Base-by-base conservation (phyloP, 2,888 invertebrate genomes). In the Dynastes hyllus region DNA sequence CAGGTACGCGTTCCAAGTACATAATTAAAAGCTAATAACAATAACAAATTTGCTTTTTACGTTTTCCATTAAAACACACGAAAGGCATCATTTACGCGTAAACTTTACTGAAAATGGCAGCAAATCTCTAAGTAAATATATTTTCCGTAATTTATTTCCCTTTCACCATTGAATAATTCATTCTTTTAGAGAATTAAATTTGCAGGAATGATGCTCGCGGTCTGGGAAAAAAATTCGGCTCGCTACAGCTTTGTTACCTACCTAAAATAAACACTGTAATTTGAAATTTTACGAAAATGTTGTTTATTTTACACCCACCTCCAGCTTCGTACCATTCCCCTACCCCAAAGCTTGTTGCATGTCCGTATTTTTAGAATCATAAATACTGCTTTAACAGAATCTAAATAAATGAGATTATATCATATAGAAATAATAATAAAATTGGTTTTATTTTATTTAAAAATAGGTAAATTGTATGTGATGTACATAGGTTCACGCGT, bases 251-350 rank as follows among this genome's bases (percentile, higher is more conserved):
- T 70, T 70, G 70, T 11, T 70, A 16, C 22, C 11, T 29, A n/a
- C 40, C 40, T 58, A 61, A 73, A 61, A 61, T 45, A 73, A 61
- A 61, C 58, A 73, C 40, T 45, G 16, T 16, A 58, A 73, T 61
- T 73, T 73, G 58, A 61, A 73, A 73, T 73, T 58, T 61, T 40
- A 37, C 45, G 40, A 22, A 40, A 58, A 61, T 40, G 40, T 61
- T 73, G 73, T 73, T 73, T 73, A 61, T 73, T 73, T 73, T 73
- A 22, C 16, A 8, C 13, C 4, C n/a, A 16, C n/a, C 55, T 55
- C 55, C 11, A 11, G 11, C 1, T 8, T 8, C 0, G 45, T 45
- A 45, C 45, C 4, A 32, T 45, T 8, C 9, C 45, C 45, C 2
- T 45, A 45, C 45, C 1, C 45, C 11, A 8, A 11, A 45, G 45